Base-by-base conservation (phyloP, 53 echinoderm and acorn worm species). In the Crossaster papposus region DNA sequence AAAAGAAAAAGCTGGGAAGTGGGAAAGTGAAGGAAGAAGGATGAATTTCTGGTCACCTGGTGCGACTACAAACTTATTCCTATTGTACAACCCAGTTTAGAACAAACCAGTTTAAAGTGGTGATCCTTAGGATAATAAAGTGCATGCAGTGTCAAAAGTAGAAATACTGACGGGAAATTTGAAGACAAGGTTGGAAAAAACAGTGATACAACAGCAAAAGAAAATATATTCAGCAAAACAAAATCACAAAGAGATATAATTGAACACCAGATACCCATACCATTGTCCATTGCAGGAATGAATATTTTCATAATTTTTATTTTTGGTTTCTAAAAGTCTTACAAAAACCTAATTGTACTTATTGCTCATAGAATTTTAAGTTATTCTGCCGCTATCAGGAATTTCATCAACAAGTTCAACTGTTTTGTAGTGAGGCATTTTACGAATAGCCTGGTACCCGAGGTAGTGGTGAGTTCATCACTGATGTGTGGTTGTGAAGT, bases 251-350 rank as follows among this genome's bases (percentile, higher is more conserved):
- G 44, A 44, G 44, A 44, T 44, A 44, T 36, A 76, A 0, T 36
- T 51, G 4, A 26, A 50, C 28, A 78, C 0, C 3, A 50, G n/a
- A 51, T 78, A 78, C 78, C 78, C 78, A 78, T 78, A 78, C 78
- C 78, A 51, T 23, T 78, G 78, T 78, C 75, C 75, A 71, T 74
- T 2, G 22, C 32, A 36, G 12, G 36, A n/a, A 11, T 5, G 29
- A 34, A 44, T 44, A 7, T 44, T 44, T 44, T 44, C 9, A 38
- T 9, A 44, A 0, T 7, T 7, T 44, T 5, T 44, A 44, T 44
- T 44, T 44, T 44, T 44, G 44, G 5, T 44, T 44, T 44, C 44
- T 44, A 5, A 44, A 44, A 44, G 44, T 44, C 44, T 44, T n/a
- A n/a, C 44, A 44, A 44, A 44, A 9, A 44, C 9, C 5, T 7